Evolutionary conservation across 2,888 invertebrate genomes (phyloP), one percentile per base, ranked within the genome.

Genomic region (Cancer borealis): DNA sequence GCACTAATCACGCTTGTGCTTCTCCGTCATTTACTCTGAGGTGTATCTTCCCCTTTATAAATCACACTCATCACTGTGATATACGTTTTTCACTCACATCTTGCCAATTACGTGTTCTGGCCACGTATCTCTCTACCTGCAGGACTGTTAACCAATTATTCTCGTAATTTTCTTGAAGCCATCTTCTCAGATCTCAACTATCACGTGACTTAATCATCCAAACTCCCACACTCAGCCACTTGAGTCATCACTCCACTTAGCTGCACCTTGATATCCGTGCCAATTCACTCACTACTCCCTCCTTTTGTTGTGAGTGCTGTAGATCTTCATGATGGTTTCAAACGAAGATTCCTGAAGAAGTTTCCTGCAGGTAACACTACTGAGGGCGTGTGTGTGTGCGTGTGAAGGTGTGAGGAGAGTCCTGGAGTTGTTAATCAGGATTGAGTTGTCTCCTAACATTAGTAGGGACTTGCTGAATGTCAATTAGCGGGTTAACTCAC

Each of bases 381-480:
- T 84, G 84, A 8, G 88, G 26, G 8, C 10, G 88, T n/a, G 47
- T n/a, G 88, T 46, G 88, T 14, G 88, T 21, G 88, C 46, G n/a
- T 26, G 26, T 5, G 46, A 3, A 47, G 46, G 26, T 17, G 88
- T 17, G 26, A 47, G 88, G 49, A 26, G 88, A 47, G 88, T 2
- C 46, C 21, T 66, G 46, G 46, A 91, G 73, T 73, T 46, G 60
- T 47, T 49, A 92, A 88, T 87, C 92, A 92, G 92, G 92, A 88
- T 92, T 60, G 88, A 39, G 88, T 60, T 92, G 92, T 92, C 92
- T 92, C 92, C 88, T 92, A 88, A 92, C 92, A 92, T 92, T 92
- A 92, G 47, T 54, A 45, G 92, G 45, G 49, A 60, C 92, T 92
- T 88, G 92, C 88, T 92, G 21, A 30, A 66, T 92, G 92, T 92